These are phyloP conservation scores for Drosophila kikkawai DNA, from an alignment of 1,140 invertebrate genomes.

Conservation along the genomic window DNA sequence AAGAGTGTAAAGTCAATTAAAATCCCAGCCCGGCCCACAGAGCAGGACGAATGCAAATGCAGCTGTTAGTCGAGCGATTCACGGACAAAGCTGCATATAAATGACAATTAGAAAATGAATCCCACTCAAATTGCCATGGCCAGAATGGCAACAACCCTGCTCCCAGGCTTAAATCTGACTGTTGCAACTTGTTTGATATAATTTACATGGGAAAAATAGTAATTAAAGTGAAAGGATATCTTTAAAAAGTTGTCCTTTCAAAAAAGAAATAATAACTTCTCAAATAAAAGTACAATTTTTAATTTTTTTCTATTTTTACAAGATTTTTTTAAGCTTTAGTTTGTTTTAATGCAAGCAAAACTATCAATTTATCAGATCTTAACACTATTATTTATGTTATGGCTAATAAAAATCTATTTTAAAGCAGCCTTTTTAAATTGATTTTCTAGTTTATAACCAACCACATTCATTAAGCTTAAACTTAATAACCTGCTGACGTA, in stretches of 20 bases:
- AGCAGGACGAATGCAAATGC: constrained; percentile 64
- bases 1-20: constrained; percentile 80
- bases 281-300: too few relatives aligned
- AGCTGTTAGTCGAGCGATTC: constrained; percentile 48
- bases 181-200: background rate
- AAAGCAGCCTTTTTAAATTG: background rate
- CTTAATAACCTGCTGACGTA: too few relatives aligned
- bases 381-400: background rate
- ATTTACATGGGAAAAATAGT: background rate
- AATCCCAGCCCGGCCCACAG: constrained; percentile 52
- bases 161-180: constrained; percentile 20
- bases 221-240: too few relatives aligned
- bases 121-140: constrained; percentile 51
- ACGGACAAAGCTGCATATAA: constrained; percentile 60
- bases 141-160: constrained; percentile 3
- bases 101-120: constrained; percentile 77
- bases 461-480: too few relatives aligned
- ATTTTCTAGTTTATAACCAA: background rate
- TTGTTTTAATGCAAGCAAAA: background rate
- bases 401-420: background rate
- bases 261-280: background rate
- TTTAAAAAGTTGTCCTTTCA: too few relatives aligned
- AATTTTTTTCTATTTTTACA: background rate
- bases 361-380: background rate
- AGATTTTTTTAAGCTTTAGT: background rate